phyloP scores from a whole-genome alignment of 2,113 vertebrate genomes.

The Paralichthys olivaceus region DNA sequence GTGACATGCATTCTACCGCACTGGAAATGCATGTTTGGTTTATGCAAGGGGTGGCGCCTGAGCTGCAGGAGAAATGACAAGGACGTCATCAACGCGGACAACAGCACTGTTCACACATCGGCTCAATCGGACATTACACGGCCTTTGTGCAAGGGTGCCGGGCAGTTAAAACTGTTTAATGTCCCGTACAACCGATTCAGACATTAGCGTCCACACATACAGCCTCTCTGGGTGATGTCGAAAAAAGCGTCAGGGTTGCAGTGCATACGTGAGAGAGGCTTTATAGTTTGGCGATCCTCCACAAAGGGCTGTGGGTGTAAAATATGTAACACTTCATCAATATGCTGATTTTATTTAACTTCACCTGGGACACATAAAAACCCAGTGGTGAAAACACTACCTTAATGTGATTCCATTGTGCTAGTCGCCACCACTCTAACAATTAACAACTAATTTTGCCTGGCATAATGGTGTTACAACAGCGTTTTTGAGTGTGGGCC shows the following conservation, averaged over 20 bases:
- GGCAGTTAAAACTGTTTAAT: not conserved
- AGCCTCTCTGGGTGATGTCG: not conserved
- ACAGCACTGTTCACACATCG: not conserved
- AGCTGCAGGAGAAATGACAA: not conserved
- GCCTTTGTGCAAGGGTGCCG: not conserved
- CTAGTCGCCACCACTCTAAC: constrained; percentile 34
- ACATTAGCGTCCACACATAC: not conserved
- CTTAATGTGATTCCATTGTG: constrained; percentile 34
- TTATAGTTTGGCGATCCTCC: constrained; percentile 1
- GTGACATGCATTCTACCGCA: not conserved
- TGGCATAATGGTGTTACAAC: constrained; percentile 16
- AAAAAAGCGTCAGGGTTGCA: not conserved
- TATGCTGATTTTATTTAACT: constrained; percentile 40
- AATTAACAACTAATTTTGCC: constrained; percentile 49
- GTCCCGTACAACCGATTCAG: not conserved
- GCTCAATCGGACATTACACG: not conserved
- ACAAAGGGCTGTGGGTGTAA: constrained; percentile 31
- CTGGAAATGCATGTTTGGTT: not conserved
- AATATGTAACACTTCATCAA: constrained; percentile 54
- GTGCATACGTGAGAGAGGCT: not conserved
- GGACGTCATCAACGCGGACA: not conserved
- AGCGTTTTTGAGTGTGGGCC: constrained; percentile 22
- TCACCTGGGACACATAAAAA: constrained; percentile 26
- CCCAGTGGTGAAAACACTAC: constrained; percentile 28
- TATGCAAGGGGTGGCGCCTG: not conserved